Evolutionary conservation across 2,797 vertebrate species (phyloP).

Genomic region (Cynopterus sphinx): DNA sequence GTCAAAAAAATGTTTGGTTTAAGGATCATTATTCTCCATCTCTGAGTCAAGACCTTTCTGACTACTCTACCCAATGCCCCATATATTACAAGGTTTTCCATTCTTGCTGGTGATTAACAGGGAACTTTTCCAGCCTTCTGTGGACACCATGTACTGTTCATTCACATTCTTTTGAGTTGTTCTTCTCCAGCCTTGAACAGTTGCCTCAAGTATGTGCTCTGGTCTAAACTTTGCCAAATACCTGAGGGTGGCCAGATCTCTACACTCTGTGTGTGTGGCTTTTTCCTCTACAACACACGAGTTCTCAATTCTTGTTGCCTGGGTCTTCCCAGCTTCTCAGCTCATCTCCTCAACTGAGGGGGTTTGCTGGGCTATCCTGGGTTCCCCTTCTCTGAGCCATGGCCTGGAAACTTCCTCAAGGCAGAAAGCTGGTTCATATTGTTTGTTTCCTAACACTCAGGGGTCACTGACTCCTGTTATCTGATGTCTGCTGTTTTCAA

Average conservation of each 20-base stretch:
- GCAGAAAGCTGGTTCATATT: neutral
- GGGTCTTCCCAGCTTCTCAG: neutral
- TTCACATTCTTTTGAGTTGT: neutral
- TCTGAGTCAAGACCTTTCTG: neutral
- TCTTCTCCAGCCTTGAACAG: neutral
- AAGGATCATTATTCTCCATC: neutral
- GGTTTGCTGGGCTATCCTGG: neutral
- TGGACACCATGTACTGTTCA: neutral
- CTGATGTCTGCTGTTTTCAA: neutral
- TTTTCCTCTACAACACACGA: neutral
- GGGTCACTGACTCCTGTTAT: neutral
- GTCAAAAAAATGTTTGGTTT: neutral
- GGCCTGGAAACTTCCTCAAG: neutral
- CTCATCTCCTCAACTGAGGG: neutral
- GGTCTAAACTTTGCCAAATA: neutral
- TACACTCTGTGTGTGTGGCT: neutral
- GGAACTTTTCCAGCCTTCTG: neutral
- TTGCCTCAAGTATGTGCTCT: neutral
- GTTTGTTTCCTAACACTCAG: neutral
- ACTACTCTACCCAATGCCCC: neutral
- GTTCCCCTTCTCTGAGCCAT: neutral
- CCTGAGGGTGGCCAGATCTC: neutral
- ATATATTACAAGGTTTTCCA: neutral
- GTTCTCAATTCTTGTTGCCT: neutral
- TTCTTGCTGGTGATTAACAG: neutral